These are phyloP conservation scores for Podocnemis expansa DNA, from an alignment of 2,113 vertebrate species.

Conservation along the genomic window DNA sequence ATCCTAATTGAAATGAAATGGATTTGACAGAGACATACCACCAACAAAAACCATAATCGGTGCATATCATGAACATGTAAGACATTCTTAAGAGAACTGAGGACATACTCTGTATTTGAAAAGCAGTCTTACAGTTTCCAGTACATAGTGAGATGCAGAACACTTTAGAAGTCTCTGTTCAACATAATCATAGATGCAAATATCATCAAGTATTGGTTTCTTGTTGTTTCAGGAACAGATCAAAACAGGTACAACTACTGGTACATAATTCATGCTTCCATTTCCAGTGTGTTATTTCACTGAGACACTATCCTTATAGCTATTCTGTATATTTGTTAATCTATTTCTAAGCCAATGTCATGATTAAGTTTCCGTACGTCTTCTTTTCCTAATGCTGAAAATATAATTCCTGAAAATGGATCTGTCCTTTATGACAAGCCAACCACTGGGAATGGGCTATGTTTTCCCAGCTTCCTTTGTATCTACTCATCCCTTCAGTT, in stretches of 20 bases:
- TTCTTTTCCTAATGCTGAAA: background rate
- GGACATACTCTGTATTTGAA: background rate
- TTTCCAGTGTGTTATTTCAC: background rate
- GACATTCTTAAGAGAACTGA: background rate
- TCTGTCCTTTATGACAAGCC: background rate
- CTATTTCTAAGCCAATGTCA: background rate
- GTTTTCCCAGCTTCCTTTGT: background rate
- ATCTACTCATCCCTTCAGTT: background rate
- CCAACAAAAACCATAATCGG: background rate
- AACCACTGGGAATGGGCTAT: rapidly evolving
- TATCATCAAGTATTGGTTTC: background rate
- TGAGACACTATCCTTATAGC: background rate
- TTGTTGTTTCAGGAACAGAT: background rate
- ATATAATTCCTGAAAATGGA: rapidly evolving
- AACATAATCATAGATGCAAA: background rate
- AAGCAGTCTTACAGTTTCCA: background rate
- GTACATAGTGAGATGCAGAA: background rate
- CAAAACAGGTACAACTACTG: background rate
- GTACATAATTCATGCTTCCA: background rate
- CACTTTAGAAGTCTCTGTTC: background rate
- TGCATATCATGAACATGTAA: background rate
- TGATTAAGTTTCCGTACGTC: background rate
- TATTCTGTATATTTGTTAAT: background rate
- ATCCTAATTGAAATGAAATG: background rate
- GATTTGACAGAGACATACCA: background rate